These are phyloP conservation scores for Zoanthus sociatus DNA, from an alignment of 92 coral and sea anemone species.

Conservation along the genomic window DNA sequence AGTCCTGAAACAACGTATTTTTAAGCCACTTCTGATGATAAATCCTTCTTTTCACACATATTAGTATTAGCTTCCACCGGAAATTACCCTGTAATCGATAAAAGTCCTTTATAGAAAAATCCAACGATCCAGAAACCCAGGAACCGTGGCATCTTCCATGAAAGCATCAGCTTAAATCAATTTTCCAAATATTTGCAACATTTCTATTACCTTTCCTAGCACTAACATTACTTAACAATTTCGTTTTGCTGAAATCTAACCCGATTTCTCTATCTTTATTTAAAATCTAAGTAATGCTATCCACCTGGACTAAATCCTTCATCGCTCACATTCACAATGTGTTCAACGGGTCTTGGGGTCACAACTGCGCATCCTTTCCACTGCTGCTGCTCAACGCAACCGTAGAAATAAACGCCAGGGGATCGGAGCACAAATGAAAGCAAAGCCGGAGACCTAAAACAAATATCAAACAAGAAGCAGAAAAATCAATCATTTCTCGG, in stretches of 20 bases:
- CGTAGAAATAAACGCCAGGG: constrained; percentile 41
- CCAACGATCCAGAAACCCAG: too few relatives aligned
- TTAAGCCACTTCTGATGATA: too few relatives aligned
- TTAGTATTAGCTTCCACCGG: too few relatives aligned
- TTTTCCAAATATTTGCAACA: too few relatives aligned
- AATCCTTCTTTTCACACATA: too few relatives aligned
- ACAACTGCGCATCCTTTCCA: constrained; percentile 38
- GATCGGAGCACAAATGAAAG: constrained; percentile 15
- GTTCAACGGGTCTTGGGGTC: constrained; percentile 32
- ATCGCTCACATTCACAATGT: constrained; percentile 1
- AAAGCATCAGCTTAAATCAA: too few relatives aligned
- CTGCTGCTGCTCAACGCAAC: constrained; percentile 24
- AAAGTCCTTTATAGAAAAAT: too few relatives aligned
- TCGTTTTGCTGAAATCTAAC: not conserved
- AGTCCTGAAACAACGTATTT: too few relatives aligned
- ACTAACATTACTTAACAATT: not conserved
- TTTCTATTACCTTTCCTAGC: not conserved
- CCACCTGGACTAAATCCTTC: constrained; percentile 27
- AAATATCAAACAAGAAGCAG: not conserved
- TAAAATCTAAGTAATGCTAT: not conserved
- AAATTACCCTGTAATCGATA: too few relatives aligned
- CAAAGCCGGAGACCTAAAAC: constrained; percentile 3
- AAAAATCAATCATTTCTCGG: not conserved
- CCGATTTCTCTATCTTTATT: too few relatives aligned
- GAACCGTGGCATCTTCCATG: too few relatives aligned